Conservation (phyloP, 2,797 vertebrate species). For the Crenuchus spilurus region DNA sequence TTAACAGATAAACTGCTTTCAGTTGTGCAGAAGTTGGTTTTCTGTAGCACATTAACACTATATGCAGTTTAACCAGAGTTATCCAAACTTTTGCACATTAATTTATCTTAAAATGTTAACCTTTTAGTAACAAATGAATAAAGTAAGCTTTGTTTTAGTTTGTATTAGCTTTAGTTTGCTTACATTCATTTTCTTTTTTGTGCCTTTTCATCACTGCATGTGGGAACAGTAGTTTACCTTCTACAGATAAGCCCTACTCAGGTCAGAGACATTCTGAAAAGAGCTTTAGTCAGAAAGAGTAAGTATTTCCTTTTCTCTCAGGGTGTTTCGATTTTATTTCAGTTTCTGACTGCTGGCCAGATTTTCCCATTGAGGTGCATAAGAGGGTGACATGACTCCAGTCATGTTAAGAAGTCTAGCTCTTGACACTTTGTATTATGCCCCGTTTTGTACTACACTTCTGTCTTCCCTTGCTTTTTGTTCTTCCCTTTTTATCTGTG, state of each 20-base stretch:
- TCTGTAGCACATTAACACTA: too few species aligned
- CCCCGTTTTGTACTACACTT: slow-evolving; percentile 25
- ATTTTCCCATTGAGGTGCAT: neutral
- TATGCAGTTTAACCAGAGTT: too few species aligned
- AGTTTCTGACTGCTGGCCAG: neutral
- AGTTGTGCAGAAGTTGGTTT: too few species aligned
- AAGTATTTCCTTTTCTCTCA: slow-evolving; percentile 55
- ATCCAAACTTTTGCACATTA: too few species aligned
- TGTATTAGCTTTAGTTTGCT: too few species aligned
- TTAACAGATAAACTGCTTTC: too few species aligned
- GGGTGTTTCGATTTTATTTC: slow-evolving; percentile 4
- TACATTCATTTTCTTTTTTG: slow-evolving; percentile 34
- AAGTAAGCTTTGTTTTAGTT: too few species aligned
- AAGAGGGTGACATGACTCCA: neutral
- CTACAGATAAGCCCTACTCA: slow-evolving; percentile 56
- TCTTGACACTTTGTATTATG: neutral
- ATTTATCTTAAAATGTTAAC: too few species aligned
- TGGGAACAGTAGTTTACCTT: slow-evolving; percentile 51
- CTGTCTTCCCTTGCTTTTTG: slow-evolving; percentile 40
- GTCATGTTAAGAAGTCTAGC: neutral
- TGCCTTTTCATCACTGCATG: slow-evolving; percentile 30
- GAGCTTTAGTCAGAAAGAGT: slow-evolving; percentile 62
- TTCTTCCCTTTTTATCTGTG: slow-evolving; percentile 30
- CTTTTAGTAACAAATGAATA: too few species aligned
- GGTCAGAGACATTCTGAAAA: slow-evolving; percentile 58